Evolutionary conservation across 2,113 vertebrate species (phyloP).

Genomic region (Chloropsis hardwickii): DNA sequence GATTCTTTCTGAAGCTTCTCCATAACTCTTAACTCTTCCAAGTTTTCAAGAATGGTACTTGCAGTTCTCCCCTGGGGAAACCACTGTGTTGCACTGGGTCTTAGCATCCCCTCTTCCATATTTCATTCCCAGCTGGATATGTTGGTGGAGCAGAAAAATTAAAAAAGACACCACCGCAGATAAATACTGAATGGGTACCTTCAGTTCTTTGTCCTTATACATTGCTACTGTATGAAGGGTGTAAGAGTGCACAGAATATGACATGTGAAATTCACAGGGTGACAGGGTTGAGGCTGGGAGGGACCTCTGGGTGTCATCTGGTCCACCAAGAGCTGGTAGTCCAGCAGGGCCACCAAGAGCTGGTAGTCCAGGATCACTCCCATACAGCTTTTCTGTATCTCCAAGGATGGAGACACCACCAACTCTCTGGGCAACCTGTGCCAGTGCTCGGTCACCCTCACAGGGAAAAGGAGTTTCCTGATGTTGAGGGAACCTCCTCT

Average conservation of each 20-base stretch:
- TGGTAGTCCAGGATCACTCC: not conserved
- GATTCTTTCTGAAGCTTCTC: not conserved
- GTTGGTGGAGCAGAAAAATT: not conserved
- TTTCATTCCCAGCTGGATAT: not conserved
- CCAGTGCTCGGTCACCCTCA: rapidly evolving
- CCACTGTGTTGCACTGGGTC: not conserved
- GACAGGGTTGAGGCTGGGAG: not conserved
- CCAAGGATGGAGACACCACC: not conserved
- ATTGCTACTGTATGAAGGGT: not conserved
- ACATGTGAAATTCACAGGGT: not conserved
- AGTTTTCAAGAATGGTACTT: not conserved
- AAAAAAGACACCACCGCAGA: not conserved
- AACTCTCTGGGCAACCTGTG: not conserved
- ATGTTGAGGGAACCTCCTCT: not conserved
- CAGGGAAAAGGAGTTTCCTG: not conserved
- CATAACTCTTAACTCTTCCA: not conserved
- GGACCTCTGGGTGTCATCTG: not conserved
- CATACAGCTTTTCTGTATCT: not conserved
- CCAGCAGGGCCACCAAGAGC: not conserved
- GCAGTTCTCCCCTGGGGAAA: not conserved
- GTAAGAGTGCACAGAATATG: not conserved
- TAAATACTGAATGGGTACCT: not conserved
- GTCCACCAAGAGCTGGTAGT: too few species aligned
- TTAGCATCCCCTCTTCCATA: not conserved
- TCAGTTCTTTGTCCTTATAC: not conserved